phyloP scores from a whole-genome alignment of 2,797 vertebrate species.

The Smutsia temminckii region DNA sequence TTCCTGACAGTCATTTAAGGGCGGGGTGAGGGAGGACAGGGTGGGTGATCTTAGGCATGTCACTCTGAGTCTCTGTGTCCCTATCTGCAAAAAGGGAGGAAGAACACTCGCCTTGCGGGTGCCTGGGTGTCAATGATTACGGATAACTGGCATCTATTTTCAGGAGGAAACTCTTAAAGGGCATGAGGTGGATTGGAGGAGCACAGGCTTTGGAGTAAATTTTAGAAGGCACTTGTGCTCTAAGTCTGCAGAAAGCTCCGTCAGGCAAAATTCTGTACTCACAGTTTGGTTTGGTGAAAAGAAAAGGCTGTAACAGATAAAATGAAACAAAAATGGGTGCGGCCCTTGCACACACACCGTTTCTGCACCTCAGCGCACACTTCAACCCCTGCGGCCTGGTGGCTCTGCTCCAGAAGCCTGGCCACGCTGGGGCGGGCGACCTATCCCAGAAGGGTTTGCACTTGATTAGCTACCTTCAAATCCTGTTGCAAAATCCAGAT shows the following conservation, averaged over 20 bases:
- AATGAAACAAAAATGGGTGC: neutral
- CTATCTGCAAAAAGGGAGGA: neutral
- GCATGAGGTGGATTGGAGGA: neutral
- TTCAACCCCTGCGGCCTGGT: accelerated
- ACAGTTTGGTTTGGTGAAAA: neutral
- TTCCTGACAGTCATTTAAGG: neutral
- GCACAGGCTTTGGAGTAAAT: neutral
- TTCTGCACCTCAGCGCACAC: neutral
- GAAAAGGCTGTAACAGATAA: neutral
- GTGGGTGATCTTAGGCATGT: neutral
- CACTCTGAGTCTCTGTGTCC: neutral
- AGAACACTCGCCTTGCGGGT: accelerated
- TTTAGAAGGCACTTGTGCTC: neutral
- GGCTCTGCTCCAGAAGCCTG: accelerated
- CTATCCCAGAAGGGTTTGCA: accelerated
- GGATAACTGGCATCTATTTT: neutral
- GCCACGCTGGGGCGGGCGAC: neutral
- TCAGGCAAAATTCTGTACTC: neutral
- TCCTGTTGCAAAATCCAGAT: slow-evolving; percentile 77
- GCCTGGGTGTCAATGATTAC: neutral
- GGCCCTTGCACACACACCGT: neutral
- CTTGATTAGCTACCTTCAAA: slow-evolving; percentile 79
- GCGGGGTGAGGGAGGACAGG: neutral
- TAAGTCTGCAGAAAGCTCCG: neutral
- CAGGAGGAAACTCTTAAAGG: neutral